Conservation (phyloP, 2,888 invertebrate species). For the Diaprepes abbreviatus region DNA sequence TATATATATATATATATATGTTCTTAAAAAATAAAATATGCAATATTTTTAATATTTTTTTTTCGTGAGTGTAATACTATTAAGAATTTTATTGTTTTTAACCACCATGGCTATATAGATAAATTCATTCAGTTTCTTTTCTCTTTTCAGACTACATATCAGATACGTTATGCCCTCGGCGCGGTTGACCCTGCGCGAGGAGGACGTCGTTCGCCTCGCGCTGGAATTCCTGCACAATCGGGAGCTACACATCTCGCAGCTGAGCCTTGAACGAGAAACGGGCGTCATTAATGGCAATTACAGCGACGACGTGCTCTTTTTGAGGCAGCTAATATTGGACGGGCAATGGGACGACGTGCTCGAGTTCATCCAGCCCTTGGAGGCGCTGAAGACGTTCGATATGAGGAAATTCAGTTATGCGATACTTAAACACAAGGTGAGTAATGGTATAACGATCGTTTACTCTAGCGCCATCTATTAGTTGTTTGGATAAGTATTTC, state of each 20-base stretch:
- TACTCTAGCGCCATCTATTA: too few relatives aligned
- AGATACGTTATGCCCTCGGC: conserved; percentile 83
- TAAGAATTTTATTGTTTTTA: not conserved
- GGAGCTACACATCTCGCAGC: conserved; percentile 91
- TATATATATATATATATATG: too few relatives aligned
- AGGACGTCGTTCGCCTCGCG: conserved; percentile 88
- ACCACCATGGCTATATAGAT: not conserved
- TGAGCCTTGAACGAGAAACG: conserved; percentile 93
- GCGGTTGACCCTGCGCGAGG: conserved; percentile 87
- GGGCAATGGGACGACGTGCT: conserved; percentile 98
- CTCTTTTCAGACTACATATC: conserved; percentile 65
- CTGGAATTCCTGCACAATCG: conserved; percentile 91
- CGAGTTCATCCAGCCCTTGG: conserved; percentile 95
- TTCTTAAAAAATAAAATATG: too few relatives aligned
- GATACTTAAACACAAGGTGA: conserved; percentile 85
- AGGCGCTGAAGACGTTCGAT: conserved; percentile 86
- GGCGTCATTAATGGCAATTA: conserved; percentile 94
- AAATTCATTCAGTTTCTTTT: not conserved
- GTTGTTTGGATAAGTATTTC: too few relatives aligned
- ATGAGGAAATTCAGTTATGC: conserved; percentile 87
- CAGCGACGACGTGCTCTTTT: conserved; percentile 94
- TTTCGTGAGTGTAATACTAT: too few relatives aligned
- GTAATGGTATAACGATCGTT: too few relatives aligned
- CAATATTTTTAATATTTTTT: too few relatives aligned
- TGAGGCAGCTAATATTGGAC: conserved; percentile 94